Percentiles rank a stretch among this genome's conserved stretches.
These are phyloP conservation scores for Tenthredo mesomela DNA, from an alignment of 2,888 invertebrate species.

Conservation along the genomic window DNA sequence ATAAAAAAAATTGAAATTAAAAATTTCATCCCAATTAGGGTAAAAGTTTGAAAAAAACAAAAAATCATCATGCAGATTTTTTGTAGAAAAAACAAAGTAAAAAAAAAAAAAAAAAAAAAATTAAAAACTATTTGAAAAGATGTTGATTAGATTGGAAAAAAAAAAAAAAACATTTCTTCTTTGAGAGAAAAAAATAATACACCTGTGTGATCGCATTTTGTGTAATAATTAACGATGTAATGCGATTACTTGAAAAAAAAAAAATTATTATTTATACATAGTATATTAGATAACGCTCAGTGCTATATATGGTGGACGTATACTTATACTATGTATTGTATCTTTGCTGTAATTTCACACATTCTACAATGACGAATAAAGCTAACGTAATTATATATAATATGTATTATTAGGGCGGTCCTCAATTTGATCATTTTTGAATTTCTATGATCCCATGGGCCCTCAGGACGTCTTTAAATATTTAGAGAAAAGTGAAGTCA, in stretches of 20 bases:
- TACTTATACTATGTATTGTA: not conserved
- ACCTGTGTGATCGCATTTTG: not conserved
- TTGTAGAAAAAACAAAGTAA: not conserved
- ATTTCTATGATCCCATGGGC: no score
- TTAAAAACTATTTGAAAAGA: no score
- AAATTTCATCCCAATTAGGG: not conserved
- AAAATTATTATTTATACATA: not conserved
- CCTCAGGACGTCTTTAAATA: no score
- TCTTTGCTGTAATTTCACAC: slow-evolving; percentile 18
- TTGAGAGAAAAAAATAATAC: no score
- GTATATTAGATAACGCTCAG: slow-evolving; percentile 7
- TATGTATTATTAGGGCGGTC: not conserved
- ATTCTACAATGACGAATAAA: slow-evolving; percentile 30
- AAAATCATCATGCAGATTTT: no score
- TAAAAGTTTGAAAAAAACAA: not conserved
- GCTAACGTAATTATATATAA: not conserved
- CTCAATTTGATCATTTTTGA: no score
- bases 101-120: not conserved
- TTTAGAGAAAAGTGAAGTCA: no score
- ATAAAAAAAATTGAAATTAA: not conserved
- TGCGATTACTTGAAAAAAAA: not conserved
- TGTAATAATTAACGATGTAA: not conserved
- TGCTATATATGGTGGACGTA: not conserved
- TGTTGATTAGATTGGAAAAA: no score
- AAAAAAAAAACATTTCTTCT: no score